Evolutionary conservation across 2,113 vertebrate genomes (phyloP).

Genomic region (Mobula hypostoma): DNA sequence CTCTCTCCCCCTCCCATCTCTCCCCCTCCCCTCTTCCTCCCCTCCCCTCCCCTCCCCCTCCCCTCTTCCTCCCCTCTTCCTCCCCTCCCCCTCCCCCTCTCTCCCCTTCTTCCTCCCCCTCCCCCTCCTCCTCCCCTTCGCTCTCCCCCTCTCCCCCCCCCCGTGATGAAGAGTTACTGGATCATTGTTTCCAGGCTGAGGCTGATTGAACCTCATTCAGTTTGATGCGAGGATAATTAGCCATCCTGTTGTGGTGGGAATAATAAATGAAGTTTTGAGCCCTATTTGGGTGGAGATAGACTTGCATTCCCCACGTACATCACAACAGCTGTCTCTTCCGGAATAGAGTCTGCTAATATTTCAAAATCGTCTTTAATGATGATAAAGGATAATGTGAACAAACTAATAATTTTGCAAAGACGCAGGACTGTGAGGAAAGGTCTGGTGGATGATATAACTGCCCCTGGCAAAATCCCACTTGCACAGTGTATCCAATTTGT

Average conservation of each 20-base stretch:
- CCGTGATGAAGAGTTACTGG: not conserved
- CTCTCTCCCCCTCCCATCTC: too few relatives aligned
- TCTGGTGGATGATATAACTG: not conserved
- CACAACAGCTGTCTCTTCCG: not conserved
- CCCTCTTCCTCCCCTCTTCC: too few relatives aligned
- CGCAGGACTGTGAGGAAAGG: not conserved
- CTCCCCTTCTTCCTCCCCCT: too few relatives aligned
- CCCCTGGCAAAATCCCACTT: not conserved
- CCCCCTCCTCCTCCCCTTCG: not conserved
- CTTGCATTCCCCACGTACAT: not conserved
- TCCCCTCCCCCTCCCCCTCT: not conserved
- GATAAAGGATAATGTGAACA: not conserved
- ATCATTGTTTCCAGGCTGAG: not conserved
- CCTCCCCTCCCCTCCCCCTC: too few relatives aligned
- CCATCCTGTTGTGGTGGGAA: not conserved
- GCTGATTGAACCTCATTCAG: not conserved
- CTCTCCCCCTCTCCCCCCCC: not conserved
- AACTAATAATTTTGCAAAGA: not conserved
- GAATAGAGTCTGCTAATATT: not conserved
- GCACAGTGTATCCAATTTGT: not conserved
- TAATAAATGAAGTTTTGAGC: not conserved
- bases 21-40: not conserved
- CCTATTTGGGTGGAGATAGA: not conserved
- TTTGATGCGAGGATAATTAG: conserved; percentile 1
- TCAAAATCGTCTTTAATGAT: not conserved